These are phyloP conservation scores for Drosophila formosana DNA, from an alignment of 2,888 invertebrate species.

Conservation along the genomic window DNA sequence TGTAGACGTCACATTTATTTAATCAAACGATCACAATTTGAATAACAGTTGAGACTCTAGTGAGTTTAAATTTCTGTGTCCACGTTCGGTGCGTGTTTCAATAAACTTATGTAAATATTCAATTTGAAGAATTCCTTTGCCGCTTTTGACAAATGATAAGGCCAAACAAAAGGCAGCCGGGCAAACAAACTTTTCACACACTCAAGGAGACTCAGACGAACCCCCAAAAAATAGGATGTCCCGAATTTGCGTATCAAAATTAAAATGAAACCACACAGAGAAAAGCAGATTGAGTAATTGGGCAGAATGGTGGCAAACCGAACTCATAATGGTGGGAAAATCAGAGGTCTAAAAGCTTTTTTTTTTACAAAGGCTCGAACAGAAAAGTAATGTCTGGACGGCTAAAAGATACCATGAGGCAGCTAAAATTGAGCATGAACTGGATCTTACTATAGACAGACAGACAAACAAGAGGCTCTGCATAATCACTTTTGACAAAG, in stretches of 20 bases:
- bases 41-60: too few relatives aligned
- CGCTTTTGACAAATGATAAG: constrained; percentile 74
- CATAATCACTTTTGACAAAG: too few relatives aligned
- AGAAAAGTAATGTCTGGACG: background rate
- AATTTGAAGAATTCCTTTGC: constrained; percentile 64
- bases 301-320: constrained; percentile 7
- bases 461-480: background rate
- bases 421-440: background rate
- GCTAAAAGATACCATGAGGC: background rate
- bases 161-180: constrained; percentile 73
- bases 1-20: too few relatives aligned
- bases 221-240: constrained; percentile 53
- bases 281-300: constrained; percentile 3
- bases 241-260: constrained; percentile 73
- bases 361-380: constrained; percentile 50
- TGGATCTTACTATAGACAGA: background rate
- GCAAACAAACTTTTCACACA: constrained; percentile 75
- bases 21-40: too few relatives aligned
- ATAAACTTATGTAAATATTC: constrained; percentile 80
- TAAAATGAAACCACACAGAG: constrained; percentile 65
- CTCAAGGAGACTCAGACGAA: constrained; percentile 2
- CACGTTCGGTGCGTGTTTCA: constrained; percentile 57
- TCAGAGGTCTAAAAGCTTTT: constrained; percentile 62
- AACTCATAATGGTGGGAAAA: constrained; percentile 53
- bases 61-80: constrained; percentile 2